Conservation (phyloP, 2,888 invertebrate species). For the Drosophila longiperda region DNA sequence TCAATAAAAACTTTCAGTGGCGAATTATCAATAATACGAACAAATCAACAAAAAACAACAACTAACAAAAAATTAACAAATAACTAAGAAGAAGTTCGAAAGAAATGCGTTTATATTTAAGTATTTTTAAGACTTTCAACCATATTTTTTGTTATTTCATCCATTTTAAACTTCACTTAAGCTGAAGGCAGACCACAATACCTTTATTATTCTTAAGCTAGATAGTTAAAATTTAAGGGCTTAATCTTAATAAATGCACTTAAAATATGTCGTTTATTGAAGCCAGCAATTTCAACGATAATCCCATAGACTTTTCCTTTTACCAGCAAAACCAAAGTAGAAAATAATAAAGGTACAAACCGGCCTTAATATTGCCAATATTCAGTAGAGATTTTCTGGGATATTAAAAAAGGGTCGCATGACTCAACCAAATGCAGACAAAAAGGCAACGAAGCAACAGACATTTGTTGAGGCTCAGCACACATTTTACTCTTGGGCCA, state of each 20-base stretch:
- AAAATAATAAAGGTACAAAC: conserved; percentile 49
- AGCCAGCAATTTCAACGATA: conserved; percentile 50
- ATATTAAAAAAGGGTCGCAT: conserved; percentile 61
- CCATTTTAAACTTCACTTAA: not conserved
- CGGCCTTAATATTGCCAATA: conserved; percentile 60
- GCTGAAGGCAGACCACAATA: not conserved
- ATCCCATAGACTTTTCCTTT: conserved; percentile 54
- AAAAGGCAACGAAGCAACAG: conserved; percentile 36
- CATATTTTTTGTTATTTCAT: not conserved
- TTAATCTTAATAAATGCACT: conserved; percentile 32
- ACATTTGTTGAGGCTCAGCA: conserved; percentile 11
- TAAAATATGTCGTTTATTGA: conserved; percentile 38
- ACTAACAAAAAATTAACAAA: not conserved
- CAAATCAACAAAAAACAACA: conserved; percentile 21
- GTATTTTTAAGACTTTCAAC: not conserved
- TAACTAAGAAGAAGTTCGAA: not conserved
- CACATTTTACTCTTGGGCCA: conserved; percentile 9
- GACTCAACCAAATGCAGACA: conserved; percentile 22
- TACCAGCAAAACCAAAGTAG: conserved; percentile 33
- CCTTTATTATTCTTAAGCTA: conserved; percentile 28
- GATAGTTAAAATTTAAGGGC: conserved; percentile 25
- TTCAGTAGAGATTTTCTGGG: conserved; percentile 50
- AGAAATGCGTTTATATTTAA: not conserved
- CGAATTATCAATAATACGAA: conserved; percentile 20
- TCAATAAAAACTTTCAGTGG: conserved; percentile 27